Evolutionary conservation across 2,888 invertebrate species (phyloP).

Genomic region (Drepana falcataria): DNA sequence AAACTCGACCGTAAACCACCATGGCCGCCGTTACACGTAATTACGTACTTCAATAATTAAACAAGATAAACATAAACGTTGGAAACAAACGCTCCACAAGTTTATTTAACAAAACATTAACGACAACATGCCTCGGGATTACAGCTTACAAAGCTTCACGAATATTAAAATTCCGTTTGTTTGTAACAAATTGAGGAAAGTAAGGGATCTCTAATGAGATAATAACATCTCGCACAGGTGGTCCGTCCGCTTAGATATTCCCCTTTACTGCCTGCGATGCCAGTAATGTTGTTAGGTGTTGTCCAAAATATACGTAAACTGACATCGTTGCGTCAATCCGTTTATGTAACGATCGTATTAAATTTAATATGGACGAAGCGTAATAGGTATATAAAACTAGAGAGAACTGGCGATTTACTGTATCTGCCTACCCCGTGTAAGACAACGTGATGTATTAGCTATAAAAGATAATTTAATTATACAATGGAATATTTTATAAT

Average conservation of each 20-base stretch:
- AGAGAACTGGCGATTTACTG: too few species aligned
- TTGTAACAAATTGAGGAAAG: constrained; percentile 53
- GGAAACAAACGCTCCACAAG: constrained; percentile 12
- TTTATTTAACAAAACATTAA: constrained; percentile 26
- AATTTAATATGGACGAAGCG: too few species aligned
- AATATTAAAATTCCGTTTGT: constrained; percentile 64
- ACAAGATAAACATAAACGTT: constrained; percentile 15
- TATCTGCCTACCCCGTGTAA: too few species aligned
- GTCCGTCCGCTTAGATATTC: constrained; percentile 14
- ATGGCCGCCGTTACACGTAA: constrained; percentile 8
- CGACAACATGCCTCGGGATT: constrained; percentile 37
- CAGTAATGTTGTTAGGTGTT: background rate
- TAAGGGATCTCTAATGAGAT: constrained; percentile 63
- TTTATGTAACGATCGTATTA: background rate
- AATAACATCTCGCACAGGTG: constrained; percentile 62
- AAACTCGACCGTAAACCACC: background rate
- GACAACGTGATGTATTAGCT: too few species aligned
- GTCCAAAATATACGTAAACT: background rate
- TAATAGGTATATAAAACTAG: too few species aligned
- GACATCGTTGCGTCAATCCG: background rate
- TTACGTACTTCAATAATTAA: constrained; percentile 19
- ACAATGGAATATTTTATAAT: too few species aligned
- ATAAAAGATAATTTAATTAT: too few species aligned
- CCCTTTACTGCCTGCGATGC: background rate
- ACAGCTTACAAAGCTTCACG: constrained; percentile 35